Percentiles rank a stretch among this genome's conserved stretches.
Evolutionary conservation across 53 echinoderm and acorn worm species (phyloP).

Genomic region (Echinometra lucunter): DNA sequence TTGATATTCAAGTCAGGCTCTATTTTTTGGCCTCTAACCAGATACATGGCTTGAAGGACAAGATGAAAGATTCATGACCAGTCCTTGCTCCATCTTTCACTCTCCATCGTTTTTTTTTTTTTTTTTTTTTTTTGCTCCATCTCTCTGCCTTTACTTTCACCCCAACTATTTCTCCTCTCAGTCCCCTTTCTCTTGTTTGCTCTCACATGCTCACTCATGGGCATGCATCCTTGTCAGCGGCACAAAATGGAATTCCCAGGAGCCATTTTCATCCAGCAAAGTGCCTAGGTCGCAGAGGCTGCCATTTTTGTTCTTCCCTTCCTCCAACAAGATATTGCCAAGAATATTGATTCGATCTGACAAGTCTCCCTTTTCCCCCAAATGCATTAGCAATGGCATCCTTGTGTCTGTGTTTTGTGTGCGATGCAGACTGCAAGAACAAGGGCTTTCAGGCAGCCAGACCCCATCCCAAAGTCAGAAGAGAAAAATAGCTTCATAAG

Average conservation of each 20-base stretch:
- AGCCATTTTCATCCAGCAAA: conserved; percentile 47
- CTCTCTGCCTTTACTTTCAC: neutral
- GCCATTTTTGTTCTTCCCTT: conserved; percentile 23
- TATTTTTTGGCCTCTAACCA: conserved; percentile 45
- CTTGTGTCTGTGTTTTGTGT: neutral
- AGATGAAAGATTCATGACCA: conserved; percentile 53
- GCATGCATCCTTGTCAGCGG: conserved; percentile 17
- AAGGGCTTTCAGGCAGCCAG: neutral
- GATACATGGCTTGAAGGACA: conserved; percentile 50
- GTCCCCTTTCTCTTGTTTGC: neutral
- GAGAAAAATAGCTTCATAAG: neutral
- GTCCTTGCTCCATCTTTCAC: neutral
- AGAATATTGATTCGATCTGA: conserved; percentile 57
- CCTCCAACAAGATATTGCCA: conserved; percentile 34
- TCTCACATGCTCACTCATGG: neutral
- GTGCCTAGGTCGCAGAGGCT: conserved; percentile 47
- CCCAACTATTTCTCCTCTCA: neutral
- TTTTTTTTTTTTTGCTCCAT: too few species aligned
- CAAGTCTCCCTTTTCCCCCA: conserved; percentile 25
- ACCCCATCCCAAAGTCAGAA: neutral
- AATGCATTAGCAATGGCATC: neutral
- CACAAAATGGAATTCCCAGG: conserved; percentile 59
- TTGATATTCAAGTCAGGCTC: conserved; percentile 47
- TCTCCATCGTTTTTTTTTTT: too few species aligned
- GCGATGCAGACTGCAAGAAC: neutral